Evolutionary conservation across 2,888 invertebrate species (phyloP).

Genomic region (Endomychus coccineus): DNA sequence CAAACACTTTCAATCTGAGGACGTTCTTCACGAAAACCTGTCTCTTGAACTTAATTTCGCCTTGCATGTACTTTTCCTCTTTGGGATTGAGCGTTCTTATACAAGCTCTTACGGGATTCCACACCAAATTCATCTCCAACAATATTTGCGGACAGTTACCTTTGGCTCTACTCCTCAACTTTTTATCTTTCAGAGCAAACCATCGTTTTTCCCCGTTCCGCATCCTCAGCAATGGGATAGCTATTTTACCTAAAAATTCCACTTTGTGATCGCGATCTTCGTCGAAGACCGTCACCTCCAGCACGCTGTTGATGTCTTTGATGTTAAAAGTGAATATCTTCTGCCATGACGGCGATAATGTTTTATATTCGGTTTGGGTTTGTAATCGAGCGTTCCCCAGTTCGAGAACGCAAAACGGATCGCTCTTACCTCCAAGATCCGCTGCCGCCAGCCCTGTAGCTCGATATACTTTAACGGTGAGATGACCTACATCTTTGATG

Average conservation of each 20-base stretch:
- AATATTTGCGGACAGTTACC: slow-evolving; percentile 86
- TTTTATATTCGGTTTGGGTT: slow-evolving; percentile 98
- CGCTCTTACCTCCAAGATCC: slow-evolving; percentile 95
- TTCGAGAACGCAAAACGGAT: slow-evolving; percentile 96
- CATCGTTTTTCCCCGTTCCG: slow-evolving; percentile 87
- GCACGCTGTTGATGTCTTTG: slow-evolving; percentile 90
- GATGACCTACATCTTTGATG: slow-evolving; percentile 82
- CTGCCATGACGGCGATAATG: slow-evolving; percentile 93
- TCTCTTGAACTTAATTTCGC: slow-evolving; percentile 91
- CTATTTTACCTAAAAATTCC: slow-evolving; percentile 84
- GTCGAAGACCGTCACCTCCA: slow-evolving; percentile 95
- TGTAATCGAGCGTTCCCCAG: slow-evolving; percentile 90
- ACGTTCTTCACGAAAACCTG: slow-evolving; percentile 92
- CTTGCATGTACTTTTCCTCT: slow-evolving; percentile 91
- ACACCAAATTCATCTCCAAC: slow-evolving; percentile 83
- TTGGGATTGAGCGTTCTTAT: slow-evolving; percentile 89
- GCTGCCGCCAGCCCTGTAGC: slow-evolving; percentile 86
- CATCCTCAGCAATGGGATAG: slow-evolving; percentile 76
- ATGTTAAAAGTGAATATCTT: slow-evolving; percentile 96
- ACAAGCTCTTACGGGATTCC: slow-evolving; percentile 90
- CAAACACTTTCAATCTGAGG: slow-evolving; percentile 81
- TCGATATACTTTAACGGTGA: slow-evolving; percentile 87
- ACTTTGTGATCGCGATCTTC: slow-evolving; percentile 98
- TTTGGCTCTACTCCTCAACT: slow-evolving; percentile 81
- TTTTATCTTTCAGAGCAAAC: slow-evolving; percentile 96